Evolutionary conservation across 2,888 invertebrate species (phyloP), one percentile per base, ranked within the genome.

Genomic region (Andrena bicolor): DNA sequence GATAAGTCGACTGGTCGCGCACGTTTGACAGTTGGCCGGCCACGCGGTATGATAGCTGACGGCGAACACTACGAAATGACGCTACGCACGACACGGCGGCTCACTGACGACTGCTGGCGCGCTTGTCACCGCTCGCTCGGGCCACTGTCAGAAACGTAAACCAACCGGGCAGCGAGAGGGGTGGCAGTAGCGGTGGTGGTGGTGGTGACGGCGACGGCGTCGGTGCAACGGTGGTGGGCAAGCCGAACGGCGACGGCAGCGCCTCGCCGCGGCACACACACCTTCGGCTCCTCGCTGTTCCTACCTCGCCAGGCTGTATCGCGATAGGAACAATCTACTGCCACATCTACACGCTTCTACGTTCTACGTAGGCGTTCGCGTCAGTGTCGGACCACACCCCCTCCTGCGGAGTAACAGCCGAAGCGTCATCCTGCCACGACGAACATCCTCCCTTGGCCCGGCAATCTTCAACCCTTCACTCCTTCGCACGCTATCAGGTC

Each of bases 71-170:
- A 65, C 82, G 49, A 26, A 60, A 35, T 26, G 30, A 79, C 61
- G 71, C 35, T 79, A 35, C 70, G 84, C 72, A 69, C 86, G 30
- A 81, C 56, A 80, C 86, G 83, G 81, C 85, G 85, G 86, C 80
- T 73, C 80, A 86, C 83, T 81, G 84, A 84, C 84, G 84, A 91
- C 91, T 91, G 91, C 87, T 89, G 89, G 86, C 89, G 89, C 87
- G 88, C 85, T 90, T 92, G 92, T 92, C 91, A 92, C 87, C 86
- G 84, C 82, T 83, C 80, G 77, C 61, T 80, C 78, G 84, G 79
- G 82, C 86, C 90, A 88, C 88, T 89, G 91, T 90, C 91, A 89
- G 89, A 86, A 79, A 80, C 77, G 80, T 84, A 82, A 84, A 83
- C 83, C 80, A 76, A 69, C 75, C 83, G 76, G 70, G 73, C 80